Evolutionary conservation across 2,888 invertebrate genomes (phyloP), one percentile per base, ranked within the genome.

Genomic region (Oscheius sp.): DNA sequence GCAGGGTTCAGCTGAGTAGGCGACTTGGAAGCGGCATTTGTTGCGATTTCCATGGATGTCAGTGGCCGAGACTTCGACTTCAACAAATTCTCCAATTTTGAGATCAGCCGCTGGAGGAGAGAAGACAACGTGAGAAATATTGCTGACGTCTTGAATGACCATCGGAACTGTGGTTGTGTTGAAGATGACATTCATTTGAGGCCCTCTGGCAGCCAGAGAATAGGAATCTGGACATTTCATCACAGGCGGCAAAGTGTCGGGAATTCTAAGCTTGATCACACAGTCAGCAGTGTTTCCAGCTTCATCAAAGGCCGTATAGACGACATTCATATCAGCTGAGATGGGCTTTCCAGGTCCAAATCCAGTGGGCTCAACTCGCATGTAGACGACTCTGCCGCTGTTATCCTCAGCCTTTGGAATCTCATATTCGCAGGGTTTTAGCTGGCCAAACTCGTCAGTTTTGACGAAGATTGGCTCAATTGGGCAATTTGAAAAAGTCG

Each of bases 271-370:
- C 83, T 95, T 94, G 33, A 97, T 94, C 89, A 93, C 93, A 86
- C 97, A 97, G 86, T 95, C 94, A 15, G 96, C 97, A 15, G 95
- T 95, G 86, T 97, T 97, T 78, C 96, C 96, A 86, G 96, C 96
- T 84, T 93, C 94, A 89, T 97, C 97, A 84, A 94, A 96, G 2
- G 96, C 97, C 0, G 95, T 92, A 85, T 96, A 97, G 89, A 94
- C 63, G 39, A 80, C 65, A 33, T 80, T 78, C 15, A 66, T 73
- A 25, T 80, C 78, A 0, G 65, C 61, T 10, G 78, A 75, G 50
- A 87, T 74, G 63, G 79, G 78, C 3, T 73, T 65, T 5, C 85
- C 86, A 15, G 84, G 82, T 8, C 70, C 63, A 65, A 96, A 96
- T 81, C 93, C 93, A 79, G 92, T 92, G 0, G 96, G 96, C 79